Conservation (phyloP, 2,888 invertebrate genomes). For the Hetaerina titia region DNA sequence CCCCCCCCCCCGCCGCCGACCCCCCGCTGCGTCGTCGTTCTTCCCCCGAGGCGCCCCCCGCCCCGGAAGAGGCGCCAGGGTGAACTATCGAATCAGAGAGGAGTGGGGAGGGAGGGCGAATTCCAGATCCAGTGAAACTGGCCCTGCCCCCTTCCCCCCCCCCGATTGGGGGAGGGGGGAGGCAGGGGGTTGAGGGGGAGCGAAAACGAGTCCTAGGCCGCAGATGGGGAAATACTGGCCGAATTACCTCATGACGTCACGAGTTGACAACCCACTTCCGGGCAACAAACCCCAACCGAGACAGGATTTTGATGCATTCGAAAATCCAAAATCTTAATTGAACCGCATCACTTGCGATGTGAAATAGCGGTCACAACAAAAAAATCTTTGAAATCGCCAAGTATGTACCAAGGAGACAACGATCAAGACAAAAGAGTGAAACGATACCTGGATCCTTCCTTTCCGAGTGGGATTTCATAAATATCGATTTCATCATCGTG, state of each 20-base stretch:
- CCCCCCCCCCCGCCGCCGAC: too few species aligned
- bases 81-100: background rate
- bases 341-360: background rate
- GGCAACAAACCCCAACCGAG: background rate
- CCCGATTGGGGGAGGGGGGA: too few species aligned
- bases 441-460: too few species aligned
- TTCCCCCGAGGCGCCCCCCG: too few species aligned
- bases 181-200: background rate
- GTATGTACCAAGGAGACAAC: too few species aligned
- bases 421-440: too few species aligned
- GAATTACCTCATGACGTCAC: background rate
- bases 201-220: background rate
- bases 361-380: background rate
- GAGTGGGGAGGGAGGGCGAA: background rate
- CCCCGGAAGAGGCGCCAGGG: too few species aligned
- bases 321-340: background rate
- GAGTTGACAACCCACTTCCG: background rate
- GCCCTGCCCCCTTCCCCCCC: background rate
- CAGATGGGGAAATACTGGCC: conserved; percentile 2
- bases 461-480: too few species aligned
- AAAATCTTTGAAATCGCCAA: too few species aligned
- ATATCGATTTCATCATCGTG: too few species aligned
- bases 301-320: background rate
- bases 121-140: background rate
- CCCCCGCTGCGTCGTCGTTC: too few species aligned